phyloP scores from a whole-genome alignment of 2,888 invertebrate genomes.

The Bellardia pandia region DNA sequence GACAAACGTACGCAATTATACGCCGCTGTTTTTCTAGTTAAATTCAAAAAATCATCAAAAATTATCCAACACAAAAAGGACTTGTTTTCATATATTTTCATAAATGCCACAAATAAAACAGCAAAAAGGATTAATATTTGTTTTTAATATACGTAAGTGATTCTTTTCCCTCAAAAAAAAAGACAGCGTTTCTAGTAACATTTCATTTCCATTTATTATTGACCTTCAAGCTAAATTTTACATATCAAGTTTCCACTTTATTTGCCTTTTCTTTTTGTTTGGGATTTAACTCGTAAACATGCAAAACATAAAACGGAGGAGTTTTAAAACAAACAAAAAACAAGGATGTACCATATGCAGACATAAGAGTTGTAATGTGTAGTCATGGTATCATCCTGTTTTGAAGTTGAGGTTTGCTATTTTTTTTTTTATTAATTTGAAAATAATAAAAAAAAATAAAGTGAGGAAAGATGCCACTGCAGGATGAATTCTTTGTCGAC shows the following conservation, averaged over 20 bases:
- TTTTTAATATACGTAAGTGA: conserved; percentile 72
- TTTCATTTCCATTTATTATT: conserved; percentile 70
- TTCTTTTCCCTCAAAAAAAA: conserved; percentile 52
- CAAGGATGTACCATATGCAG: conserved; percentile 46
- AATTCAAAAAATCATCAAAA: conserved; percentile 48
- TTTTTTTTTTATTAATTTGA: conserved; percentile 21
- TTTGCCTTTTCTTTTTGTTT: conserved; percentile 54
- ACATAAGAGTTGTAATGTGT: conserved; percentile 24
- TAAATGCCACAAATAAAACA: conserved; percentile 50
- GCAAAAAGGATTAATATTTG: conserved; percentile 76
- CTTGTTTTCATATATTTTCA: conserved; percentile 67
- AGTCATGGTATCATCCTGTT: conserved; percentile 54
- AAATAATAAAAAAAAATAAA: conserved; percentile 7
- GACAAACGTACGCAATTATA: conserved; percentile 28
- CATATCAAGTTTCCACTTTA: conserved; percentile 71
- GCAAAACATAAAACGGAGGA: conserved; percentile 1
- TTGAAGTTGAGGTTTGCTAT: conserved; percentile 23
- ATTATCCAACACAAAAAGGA: conserved; percentile 32
- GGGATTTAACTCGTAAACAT: not conserved
- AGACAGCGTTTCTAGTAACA: conserved; percentile 14
- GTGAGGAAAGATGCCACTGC: conserved; percentile 15
- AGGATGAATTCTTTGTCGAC: conserved; percentile 43
- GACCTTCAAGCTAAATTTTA: conserved; percentile 71
- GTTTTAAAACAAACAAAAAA: not conserved
- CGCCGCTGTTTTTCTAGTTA: conserved; percentile 60